Evolutionary conservation across 2,888 invertebrate species (phyloP), one percentile per base, ranked within the genome.

Genomic region (Cephus rjabovi): DNA sequence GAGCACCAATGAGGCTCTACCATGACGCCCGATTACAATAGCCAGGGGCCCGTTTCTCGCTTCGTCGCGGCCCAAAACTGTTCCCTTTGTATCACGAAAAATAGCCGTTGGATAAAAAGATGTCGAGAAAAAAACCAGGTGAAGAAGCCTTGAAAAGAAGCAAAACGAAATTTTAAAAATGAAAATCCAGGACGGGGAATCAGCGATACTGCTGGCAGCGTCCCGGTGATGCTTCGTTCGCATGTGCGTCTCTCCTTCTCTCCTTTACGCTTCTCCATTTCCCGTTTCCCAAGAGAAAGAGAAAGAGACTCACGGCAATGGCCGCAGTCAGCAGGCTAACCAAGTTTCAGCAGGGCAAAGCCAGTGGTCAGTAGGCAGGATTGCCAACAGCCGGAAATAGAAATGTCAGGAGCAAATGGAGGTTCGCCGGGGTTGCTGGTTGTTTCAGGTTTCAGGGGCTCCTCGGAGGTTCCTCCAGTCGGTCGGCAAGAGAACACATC

Each of bases 1-100:
- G 93, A 92, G 93, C 93, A 93, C 93, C 93, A 93, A 93, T 93
- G 93, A 93, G 93, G 93, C 93, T 93, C 93, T 93, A 92, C 93
- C 93, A 93, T 93, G 93, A 93, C 93, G 93, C 92, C 90, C 92
- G 92, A 93, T 93, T 93, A 93, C 93, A 93, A 92, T 90, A 88
- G 87, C 85, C 86, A 87, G 85, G 86, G 83, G 74, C 83, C 81
- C 92, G 92, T 89, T 92, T 77, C 89, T 93, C 91, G 74, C 77
- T 74, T 77, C 79, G 75, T 79, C 78, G 80, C 79, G 80, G 83
- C 79, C 79, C 56, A 56, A 80, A 78, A 81, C 81, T 79, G 75
- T 76, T 77, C 37, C 83, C 77, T 85, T 84, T 84, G 84, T 84
- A 76, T 68, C 37, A 40, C 78, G 75, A 77, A 74, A 79, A 83